Conservation (phyloP, 2,797 vertebrate species). For the Squalus acanthias region DNA sequence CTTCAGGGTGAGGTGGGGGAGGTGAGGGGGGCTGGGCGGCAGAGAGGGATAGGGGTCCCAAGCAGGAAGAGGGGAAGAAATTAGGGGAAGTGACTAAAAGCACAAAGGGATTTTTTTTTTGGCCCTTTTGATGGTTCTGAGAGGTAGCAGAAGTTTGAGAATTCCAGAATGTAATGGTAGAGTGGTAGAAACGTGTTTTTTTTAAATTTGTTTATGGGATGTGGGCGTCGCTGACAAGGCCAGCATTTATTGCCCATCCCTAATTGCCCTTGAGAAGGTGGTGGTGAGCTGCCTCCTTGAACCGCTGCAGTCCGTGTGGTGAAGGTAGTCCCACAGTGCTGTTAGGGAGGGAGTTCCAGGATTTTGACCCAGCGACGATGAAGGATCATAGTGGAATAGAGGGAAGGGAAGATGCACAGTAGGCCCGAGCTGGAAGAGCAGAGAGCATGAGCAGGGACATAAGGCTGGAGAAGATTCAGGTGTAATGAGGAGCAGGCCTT, state of each 20-base stretch:
- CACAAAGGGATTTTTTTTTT: neutral
- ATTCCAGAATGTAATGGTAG: neutral
- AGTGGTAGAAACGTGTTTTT: too few relatives aligned
- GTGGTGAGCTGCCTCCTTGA: too few relatives aligned
- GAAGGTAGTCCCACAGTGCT: too few relatives aligned
- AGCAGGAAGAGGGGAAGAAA: neutral
- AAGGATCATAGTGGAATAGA: too few relatives aligned
- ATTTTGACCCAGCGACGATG: too few relatives aligned
- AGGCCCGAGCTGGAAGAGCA: neutral
- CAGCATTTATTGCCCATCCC: too few relatives aligned
- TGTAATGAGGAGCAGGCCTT: neutral
- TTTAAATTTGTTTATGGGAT: too few relatives aligned
- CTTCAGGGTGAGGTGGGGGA: neutral
- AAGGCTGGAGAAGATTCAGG: neutral
- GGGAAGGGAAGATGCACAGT: neutral
- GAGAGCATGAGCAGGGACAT: neutral
- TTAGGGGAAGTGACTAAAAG: neutral
- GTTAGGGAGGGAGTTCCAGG: too few relatives aligned
- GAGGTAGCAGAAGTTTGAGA: neutral
- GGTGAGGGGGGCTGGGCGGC: neutral
- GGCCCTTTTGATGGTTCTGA: neutral
- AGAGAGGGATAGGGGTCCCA: neutral
- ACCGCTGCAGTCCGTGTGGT: too few relatives aligned
- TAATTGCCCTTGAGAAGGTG: too few relatives aligned
- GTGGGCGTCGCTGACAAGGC: too few relatives aligned